Base-by-base conservation (phyloP, 2,888 invertebrate species). In the Pyrrhosoma nymphula region DNA sequence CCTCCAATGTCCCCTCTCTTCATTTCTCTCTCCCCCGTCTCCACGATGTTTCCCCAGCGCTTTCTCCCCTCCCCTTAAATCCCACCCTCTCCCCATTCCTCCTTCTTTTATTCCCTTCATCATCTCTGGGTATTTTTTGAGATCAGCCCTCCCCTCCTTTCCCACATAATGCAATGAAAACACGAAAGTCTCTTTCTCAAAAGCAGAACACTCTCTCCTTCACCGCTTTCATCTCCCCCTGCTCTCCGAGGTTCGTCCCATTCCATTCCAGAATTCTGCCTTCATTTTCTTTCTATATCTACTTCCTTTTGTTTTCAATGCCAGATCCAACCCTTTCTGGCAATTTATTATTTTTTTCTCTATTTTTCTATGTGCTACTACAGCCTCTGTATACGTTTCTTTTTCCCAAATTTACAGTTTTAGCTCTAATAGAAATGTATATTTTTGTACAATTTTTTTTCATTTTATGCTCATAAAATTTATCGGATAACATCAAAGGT, bases 111-210 rank as follows among this genome's bases (percentile, higher is more conserved):
- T 93, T 69, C 93, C 60, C 16, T 20, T 35, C 93, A 93, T 93
- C 69, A 69, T 93, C 47, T 82, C 69, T 47, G 89, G 75, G 93
- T 26, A 39, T 93, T 93, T 91, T 93, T 93, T 93, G 69, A 69
- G 47, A 63, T 91, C 91, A 91, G 63, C 91, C 55, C n/a, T n/a
- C n/a, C 63, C 93, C 93, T 20, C 69, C 91, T 93, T 91, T 63
- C 91, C 35, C 69, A 69, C 93, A 75, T 93, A 93, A 93, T 93
- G 93, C 75, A 93, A 93, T 75, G 93, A 93, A 93, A 93, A 93
- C 93, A 93, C 91, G 60, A 69, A 91, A 69, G 69, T 47, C 93
- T 93, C 63, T 75, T 75, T 55, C 47, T 8, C 69, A 69, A 69
- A 69, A 69, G 69, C 35, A 82, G 35, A 82, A 82, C 82, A 82